These are phyloP conservation scores for Alectoris magna DNA, from an alignment of 2,797 vertebrate genomes.

Conservation along the genomic window DNA sequence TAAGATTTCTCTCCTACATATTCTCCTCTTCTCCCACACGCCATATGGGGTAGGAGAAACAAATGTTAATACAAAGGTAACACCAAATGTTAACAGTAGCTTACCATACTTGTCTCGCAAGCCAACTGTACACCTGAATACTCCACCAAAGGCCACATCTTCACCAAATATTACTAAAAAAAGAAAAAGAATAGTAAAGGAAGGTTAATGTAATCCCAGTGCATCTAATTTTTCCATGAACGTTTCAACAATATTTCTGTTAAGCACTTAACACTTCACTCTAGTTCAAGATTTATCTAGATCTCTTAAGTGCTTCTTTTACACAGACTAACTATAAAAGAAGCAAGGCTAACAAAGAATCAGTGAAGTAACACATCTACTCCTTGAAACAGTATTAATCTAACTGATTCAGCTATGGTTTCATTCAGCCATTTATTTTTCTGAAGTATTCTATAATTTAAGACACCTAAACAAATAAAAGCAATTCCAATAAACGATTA, in stretches of 20 bases:
- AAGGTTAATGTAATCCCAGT: not conserved
- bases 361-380: not conserved
- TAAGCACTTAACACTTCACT: not conserved
- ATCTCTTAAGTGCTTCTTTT: not conserved
- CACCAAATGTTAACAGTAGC: constrained; percentile 30
- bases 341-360: not conserved
- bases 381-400: not conserved
- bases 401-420: not conserved
- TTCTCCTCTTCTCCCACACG: not conserved
- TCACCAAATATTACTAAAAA: constrained; percentile 96
- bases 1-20: not conserved
- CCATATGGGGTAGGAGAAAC: not conserved
- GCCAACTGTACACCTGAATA: constrained; percentile 97
- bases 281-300: not conserved
- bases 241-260: not conserved
- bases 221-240: not conserved
- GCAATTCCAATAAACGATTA: not conserved
- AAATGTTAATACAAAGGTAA: not conserved
- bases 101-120: constrained; percentile 97
- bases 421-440: not conserved
- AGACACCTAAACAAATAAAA: not conserved
- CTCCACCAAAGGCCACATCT: constrained; percentile 97
- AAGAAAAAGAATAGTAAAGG: constrained; percentile 7
- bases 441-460: not conserved
- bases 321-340: not conserved